Base-by-base conservation (phyloP, 2,113 vertebrate genomes). In the Leptobrachium leishanense region DNA sequence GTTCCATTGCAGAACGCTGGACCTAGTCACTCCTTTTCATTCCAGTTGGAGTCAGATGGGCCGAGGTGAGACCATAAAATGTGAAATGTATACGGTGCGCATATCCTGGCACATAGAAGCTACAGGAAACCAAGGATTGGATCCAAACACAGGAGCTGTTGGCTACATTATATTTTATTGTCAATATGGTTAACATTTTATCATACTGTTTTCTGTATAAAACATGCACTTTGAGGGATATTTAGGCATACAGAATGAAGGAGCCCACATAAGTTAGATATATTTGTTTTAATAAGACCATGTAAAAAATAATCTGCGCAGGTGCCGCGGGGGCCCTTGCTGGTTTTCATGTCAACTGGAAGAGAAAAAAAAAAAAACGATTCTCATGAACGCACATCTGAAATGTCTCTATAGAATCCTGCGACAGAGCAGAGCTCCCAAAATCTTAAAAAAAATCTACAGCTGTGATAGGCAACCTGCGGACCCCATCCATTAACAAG, bases 151-250 rank as follows among this genome's bases (percentile, higher is more conserved):
- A 70, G 68, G 13, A 50, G n/a, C 86, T 90, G 88, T 89, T 89
- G 88, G 88, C 87, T 90, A 90, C 88, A 91, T 67, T 87, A 91
- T 66, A 85, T 86, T 85, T 93, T 94, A 95, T 94, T 95, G 91
- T 91, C 91, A 86, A 92, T 89, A 90, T 89, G 90, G 92, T 88
- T 88, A 89, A 88, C 90, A 90, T 84, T 87, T 75, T 84, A 82
- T 76, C 89, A 92, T 90, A 93, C 90, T 90, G 88, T 91, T 68
- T 92, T 90, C 93, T 89, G 89, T 88, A 92, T 86, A 90, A 95
- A 95, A 95, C 94, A 95, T 92, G 95, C 92, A 95, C 86, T 90
- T 91, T 90, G 92, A 89, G 94, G 93, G 91, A 88, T 91, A 88
- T 91, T 92, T 89, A 94, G 92, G 92, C 92, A 92, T 93, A 93